Base-by-base conservation (phyloP, 1,140 invertebrate genomes). In the Subanguina moxae region DNA sequence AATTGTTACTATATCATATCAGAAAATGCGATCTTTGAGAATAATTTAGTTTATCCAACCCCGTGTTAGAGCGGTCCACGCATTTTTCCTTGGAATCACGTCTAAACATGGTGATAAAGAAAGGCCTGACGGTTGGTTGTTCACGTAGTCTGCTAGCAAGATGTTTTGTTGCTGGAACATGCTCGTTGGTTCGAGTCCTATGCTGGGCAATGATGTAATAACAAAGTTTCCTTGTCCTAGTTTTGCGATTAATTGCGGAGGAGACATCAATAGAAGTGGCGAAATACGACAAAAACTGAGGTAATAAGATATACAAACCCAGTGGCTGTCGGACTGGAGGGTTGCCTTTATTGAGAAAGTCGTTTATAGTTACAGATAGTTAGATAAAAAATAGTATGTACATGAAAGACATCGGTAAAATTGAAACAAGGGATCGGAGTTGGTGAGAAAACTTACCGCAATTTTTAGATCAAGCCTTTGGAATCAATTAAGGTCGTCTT, bases 141-240 rank as follows among this genome's bases (percentile, higher is more conserved):
- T 7, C 15, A 3, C n/a, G 17, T 52, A 25, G 48, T 25, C 48
- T 19, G 17, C 8, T 52, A 15, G 48, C 48, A 7, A 52, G 17
- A 15, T 11, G 48, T 52, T 52, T 52, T 52, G 48, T 7, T 21
- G n/a, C n/a, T 25, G 17, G 17, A 52, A 5, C 15, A 25, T 7
- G 48, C 17, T 52, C 8, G n/a, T 15, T 25, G 48, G 23, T 19
- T 52, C 23, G n/a, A 52, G 23, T 52, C 23, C 48, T 15, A 25
- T 15, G 3, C 48, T 25, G 48, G 17, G 48, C 48, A 52, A 52
- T 52, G 48, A 52, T 52, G 43, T n/a, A 7, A 52, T 38, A 5
- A 5, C 32, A 52, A 52, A 52, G 48, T 52, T 45, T 52, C 48
- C 48, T 52, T 52, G 48, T 21, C 48, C 48, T 52, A 52, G n/a